Conservation (phyloP, 2,797 vertebrate genomes). For the Notolabrus celidotus region DNA sequence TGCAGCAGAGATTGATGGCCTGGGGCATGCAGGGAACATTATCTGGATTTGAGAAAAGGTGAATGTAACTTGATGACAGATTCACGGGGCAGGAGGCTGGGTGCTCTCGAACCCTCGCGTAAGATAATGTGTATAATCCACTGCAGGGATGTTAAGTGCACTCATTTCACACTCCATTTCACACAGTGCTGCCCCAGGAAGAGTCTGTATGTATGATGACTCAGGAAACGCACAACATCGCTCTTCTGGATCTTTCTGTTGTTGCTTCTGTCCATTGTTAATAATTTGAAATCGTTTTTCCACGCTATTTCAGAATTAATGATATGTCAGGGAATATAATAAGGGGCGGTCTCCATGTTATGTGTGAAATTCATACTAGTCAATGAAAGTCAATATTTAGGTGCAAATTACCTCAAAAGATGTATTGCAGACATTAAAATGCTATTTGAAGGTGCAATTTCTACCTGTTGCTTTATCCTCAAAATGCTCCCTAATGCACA, state of each 20-base stretch:
- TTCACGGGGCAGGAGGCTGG: slow-evolving; percentile 56
- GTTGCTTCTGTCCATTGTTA: slow-evolving; percentile 57
- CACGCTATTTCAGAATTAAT: slow-evolving; percentile 52
- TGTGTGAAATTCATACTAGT: slow-evolving; percentile 41
- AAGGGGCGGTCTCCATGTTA: slow-evolving; percentile 30
- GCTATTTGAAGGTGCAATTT: slow-evolving; percentile 42
- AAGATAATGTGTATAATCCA: slow-evolving; percentile 81
- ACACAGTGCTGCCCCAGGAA: slow-evolving; percentile 77
- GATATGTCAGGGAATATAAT: slow-evolving; percentile 46
- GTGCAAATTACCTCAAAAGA: slow-evolving; percentile 44
- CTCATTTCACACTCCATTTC: slow-evolving; percentile 88
- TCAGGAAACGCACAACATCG: slow-evolving; percentile 74
- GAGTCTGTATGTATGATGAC: slow-evolving; percentile 70
- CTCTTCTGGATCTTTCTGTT: slow-evolving; percentile 60
- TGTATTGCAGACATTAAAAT: slow-evolving; percentile 51
- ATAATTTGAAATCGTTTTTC: slow-evolving; percentile 51
- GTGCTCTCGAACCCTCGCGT: slow-evolving; percentile 73
- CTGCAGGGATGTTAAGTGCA: slow-evolving; percentile 85
- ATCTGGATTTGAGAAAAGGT: slow-evolving; percentile 59
- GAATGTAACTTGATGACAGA: slow-evolving; percentile 68
- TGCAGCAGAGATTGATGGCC: slow-evolving; percentile 4
- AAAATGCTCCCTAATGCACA: slow-evolving; percentile 15
- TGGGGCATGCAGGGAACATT: slow-evolving; percentile 32
- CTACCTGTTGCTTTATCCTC: slow-evolving; percentile 49
- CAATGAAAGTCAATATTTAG: slow-evolving; percentile 34